Conservation (phyloP, 2,797 vertebrate species). For the Manis javanica region DNA sequence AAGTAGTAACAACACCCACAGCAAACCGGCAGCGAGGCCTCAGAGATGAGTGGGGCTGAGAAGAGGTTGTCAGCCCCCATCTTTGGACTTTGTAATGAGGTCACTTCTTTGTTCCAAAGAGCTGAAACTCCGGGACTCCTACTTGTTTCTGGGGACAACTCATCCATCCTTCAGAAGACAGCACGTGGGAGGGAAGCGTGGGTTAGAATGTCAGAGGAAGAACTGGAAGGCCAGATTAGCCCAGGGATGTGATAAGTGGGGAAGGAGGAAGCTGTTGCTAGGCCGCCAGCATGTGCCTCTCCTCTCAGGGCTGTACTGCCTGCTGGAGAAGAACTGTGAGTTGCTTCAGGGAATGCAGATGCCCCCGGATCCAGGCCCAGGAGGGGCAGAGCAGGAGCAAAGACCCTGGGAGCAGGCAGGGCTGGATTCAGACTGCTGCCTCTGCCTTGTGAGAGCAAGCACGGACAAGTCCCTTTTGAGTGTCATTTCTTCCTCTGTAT, state of each 20-base stretch:
- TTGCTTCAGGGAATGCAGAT: not conserved
- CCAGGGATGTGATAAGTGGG: conserved; percentile 13
- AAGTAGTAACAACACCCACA: conserved; percentile 25
- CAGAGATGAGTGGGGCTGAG: conserved; percentile 28
- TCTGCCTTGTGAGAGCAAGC: not conserved
- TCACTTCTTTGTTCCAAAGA: conserved; percentile 57
- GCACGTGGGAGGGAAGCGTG: conserved; percentile 66
- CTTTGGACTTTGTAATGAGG: conserved; percentile 51
- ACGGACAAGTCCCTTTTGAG: not conserved
- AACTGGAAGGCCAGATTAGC: conserved; percentile 70
- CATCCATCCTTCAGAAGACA: conserved; percentile 67
- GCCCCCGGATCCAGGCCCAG: not conserved
- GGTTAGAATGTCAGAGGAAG: conserved; percentile 50
- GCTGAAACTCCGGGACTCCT: conserved; percentile 55
- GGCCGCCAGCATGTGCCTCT: not conserved
- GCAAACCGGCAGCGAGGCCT: not conserved
- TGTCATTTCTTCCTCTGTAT: not conserved
- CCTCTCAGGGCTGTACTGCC: not conserved
- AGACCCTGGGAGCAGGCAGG: not conserved
- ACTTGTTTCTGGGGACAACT: conserved; percentile 75
- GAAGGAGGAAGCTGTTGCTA: conserved; percentile 73
- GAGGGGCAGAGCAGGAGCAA: not conserved
- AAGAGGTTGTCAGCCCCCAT: not conserved
- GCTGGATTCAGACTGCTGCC: not conserved
- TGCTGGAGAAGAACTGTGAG: not conserved